Base-by-base conservation (phyloP, 1,140 invertebrate species). In the Drosophila baimaii region DNA sequence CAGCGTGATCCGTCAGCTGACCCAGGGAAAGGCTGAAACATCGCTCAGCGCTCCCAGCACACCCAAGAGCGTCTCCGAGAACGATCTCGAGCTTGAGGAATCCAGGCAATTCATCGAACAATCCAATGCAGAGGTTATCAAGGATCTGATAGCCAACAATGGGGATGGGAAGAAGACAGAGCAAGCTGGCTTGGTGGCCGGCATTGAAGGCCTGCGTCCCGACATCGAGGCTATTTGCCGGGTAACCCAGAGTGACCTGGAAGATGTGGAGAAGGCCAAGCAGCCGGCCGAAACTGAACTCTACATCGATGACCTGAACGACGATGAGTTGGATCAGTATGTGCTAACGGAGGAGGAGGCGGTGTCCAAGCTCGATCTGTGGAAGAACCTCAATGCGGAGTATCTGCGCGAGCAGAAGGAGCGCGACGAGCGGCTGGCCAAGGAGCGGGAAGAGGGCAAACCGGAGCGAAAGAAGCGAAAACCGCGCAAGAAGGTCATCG, bases 301-400 rank as follows among this genome's bases (percentile, higher is more conserved):
- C n/a, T 93, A 96, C 81, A 92, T 98, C 7, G 95, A 95, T 51
- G 97, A 95, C 49, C 94, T 98, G 25, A 97, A 98, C 83, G 97
- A 98, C 81, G 95, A 95, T 23, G 98, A 99, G 93, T 93, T 99
- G 13, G 95, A 97, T 90, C 94, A 94, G 51, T 97, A 98, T 80
- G 97, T 99, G 43, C 95, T 99, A 93, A 95, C 94, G 2, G 95
- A 96, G 23, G 93, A 95, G 63, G 98, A 99, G 92, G 94, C 95
- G 3, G 92, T 94, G 52, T 93, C 95, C 31, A 99, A 99, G 93
- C 95, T 95, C 8, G 93, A 93, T 52, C 92, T 98, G 59, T 99
- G 98, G 98, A 95, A 96, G 72, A 94, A 94, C 88, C 93, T 97
- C 1, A 98, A 98, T 92, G 95, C 95, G 23, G 95, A 95, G 39